A percentile compares a stretch with the other conserved stretches of the same genome.
phyloP scores from a whole-genome alignment of 1,140 invertebrate genomes.

The Trachymyrmex septentrionalis region DNA sequence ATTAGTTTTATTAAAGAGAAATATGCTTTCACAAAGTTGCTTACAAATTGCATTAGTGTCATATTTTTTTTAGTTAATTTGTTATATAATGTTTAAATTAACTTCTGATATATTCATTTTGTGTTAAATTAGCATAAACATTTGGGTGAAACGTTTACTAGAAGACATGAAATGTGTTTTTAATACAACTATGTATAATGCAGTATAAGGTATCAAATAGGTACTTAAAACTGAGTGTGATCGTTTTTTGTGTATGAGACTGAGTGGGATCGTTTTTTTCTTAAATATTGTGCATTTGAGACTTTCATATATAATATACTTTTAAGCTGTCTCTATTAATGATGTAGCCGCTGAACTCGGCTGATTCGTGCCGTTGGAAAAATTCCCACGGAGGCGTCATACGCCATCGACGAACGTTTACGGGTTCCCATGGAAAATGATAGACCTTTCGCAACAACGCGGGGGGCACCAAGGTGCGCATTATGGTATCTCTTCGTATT shows the following conservation, averaged over 20 bases:
- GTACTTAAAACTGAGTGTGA: not conserved
- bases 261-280: not conserved
- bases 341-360: not conserved
- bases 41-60: too few relatives aligned
- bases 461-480: slow-evolving; percentile 63
- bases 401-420: slow-evolving; percentile 67
- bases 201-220: not conserved
- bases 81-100: too few relatives aligned
- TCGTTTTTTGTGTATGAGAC: not conserved
- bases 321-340: not conserved
- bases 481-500: slow-evolving; percentile 75
- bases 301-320: not conserved
- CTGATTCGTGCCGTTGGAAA: slow-evolving; percentile 20
- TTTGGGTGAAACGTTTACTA: too few relatives aligned
- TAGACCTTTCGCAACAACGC: slow-evolving; percentile 76
- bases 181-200: not conserved
- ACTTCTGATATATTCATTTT: too few relatives aligned
- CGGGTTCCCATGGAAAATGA: slow-evolving; percentile 77
- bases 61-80: too few relatives aligned
- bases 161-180: too few relatives aligned
- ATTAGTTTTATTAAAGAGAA: too few relatives aligned
- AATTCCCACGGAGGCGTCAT: slow-evolving; percentile 75
- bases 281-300: not conserved
- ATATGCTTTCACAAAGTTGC: too few relatives aligned
- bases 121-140: too few relatives aligned